phyloP scores from a whole-genome alignment of 2,888 invertebrate genomes.

The Tupiocoris notatus region DNA sequence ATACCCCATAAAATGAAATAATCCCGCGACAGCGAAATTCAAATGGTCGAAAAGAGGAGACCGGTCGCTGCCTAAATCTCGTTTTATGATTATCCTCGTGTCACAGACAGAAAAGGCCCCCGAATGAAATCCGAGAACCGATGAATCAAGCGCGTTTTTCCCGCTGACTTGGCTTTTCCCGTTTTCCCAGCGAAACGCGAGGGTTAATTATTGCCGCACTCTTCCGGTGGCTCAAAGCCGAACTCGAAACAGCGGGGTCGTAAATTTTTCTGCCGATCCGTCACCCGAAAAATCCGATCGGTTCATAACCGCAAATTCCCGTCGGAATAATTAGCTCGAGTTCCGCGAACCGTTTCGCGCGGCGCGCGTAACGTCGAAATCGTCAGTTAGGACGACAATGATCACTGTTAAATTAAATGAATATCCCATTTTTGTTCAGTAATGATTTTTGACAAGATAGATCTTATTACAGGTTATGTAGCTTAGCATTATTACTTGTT shows the following conservation, averaged over 20 bases:
- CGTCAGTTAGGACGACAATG: no score
- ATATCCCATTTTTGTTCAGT: no score
- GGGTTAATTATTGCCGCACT: slow-evolving; percentile 20
- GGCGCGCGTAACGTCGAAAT: no score
- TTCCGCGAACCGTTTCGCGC: no score
- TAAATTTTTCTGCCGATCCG: background rate
- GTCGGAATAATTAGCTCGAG: background rate
- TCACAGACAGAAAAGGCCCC: background rate
- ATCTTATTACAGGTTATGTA: no score
- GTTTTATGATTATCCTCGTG: background rate
- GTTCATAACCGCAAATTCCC: no score
- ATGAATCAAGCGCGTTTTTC: slow-evolving; percentile 19
- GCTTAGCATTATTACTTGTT: no score
- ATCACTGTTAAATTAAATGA: no score
- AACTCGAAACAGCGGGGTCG: background rate
- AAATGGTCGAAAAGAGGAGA: background rate
- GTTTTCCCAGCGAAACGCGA: slow-evolving; percentile 4
- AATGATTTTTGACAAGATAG: no score
- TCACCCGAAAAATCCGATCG: background rate
- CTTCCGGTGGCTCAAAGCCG: background rate
- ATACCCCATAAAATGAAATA: no score
- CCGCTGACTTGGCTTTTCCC: slow-evolving; percentile 26
- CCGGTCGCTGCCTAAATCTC: background rate
- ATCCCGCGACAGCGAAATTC: no score
- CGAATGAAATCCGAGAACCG: background rate